A percentile compares a stretch with the other conserved stretches of the same genome.
These are phyloP conservation scores for Falco biarmicus DNA, from an alignment of 2,797 vertebrate species.

Conservation along the genomic window DNA sequence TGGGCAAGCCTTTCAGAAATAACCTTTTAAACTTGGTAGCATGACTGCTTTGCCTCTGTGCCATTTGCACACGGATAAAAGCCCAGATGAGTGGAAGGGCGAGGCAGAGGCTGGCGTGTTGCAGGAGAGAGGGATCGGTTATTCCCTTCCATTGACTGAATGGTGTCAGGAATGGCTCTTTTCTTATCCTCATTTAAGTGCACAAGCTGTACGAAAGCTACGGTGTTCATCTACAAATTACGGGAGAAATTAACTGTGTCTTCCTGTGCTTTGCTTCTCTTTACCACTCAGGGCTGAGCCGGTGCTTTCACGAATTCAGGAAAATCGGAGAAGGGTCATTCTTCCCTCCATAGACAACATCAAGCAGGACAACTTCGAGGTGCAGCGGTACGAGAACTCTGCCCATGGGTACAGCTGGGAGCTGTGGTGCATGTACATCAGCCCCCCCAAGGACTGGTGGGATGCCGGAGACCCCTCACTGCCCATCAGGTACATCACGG, in stretches of 20 bases:
- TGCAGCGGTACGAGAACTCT: slow-evolving; percentile 94
- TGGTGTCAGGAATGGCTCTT: neutral
- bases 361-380: slow-evolving; percentile 93
- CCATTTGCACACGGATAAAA: neutral
- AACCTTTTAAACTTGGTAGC: neutral
- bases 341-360: slow-evolving; percentile 98
- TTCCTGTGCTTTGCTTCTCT: neutral
- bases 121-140: neutral
- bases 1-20: neutral
- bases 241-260: neutral
- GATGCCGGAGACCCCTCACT: slow-evolving; percentile 91
- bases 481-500: slow-evolving; percentile 87
- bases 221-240: neutral
- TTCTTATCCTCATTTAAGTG: neutral
- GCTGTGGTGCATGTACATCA: slow-evolving; percentile 99
- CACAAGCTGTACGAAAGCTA: neutral
- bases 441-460: slow-evolving; percentile 96
- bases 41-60: neutral
- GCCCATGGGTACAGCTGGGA: slow-evolving; percentile 98
- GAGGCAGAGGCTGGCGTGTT: accelerated
- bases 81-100: accelerated
- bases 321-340: slow-evolving; percentile 91
- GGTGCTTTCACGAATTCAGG: slow-evolving; percentile 91
- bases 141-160: neutral
- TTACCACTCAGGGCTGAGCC: slow-evolving; percentile 89